Conservation (phyloP, 2,113 vertebrate genomes). For the Nyctereutes procyonoides region DNA sequence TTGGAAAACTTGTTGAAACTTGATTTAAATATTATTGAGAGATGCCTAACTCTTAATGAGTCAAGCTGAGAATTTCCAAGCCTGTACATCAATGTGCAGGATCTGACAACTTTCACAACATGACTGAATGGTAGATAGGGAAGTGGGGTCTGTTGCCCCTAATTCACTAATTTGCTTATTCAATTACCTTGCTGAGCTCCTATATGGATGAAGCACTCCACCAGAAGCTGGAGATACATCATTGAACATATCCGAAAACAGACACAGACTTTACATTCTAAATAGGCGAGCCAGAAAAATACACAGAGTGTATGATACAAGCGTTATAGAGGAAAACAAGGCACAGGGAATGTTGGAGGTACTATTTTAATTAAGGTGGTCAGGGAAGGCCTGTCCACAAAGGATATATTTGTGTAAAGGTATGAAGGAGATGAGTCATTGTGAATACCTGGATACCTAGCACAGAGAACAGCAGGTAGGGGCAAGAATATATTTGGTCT, state of each 20-base stretch:
- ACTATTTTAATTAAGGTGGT: background rate
- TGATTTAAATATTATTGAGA: slow-evolving; percentile 10
- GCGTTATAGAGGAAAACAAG: background rate
- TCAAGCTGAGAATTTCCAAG: background rate
- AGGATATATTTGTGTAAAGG: background rate
- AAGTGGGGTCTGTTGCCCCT: background rate
- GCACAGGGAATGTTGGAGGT: background rate
- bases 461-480: background rate
- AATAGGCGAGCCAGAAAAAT: slow-evolving; percentile 11
- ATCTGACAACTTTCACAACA: background rate
- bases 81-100: background rate
- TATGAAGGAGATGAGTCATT: background rate
- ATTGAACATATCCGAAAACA: background rate
- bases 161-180: slow-evolving; percentile 16
- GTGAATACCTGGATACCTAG: background rate
- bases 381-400: background rate
- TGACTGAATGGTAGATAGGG: background rate
- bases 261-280: background rate
- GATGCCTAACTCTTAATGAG: background rate
- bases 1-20: background rate
- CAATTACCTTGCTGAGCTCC: background rate
- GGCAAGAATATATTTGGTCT: background rate
- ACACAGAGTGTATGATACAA: background rate
- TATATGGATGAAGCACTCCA: background rate
- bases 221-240: background rate